A percentile compares a stretch with the other conserved stretches of the same genome.
Conservation (phyloP, 2,113 vertebrate genomes). For the Rostratula benghalensis region DNA sequence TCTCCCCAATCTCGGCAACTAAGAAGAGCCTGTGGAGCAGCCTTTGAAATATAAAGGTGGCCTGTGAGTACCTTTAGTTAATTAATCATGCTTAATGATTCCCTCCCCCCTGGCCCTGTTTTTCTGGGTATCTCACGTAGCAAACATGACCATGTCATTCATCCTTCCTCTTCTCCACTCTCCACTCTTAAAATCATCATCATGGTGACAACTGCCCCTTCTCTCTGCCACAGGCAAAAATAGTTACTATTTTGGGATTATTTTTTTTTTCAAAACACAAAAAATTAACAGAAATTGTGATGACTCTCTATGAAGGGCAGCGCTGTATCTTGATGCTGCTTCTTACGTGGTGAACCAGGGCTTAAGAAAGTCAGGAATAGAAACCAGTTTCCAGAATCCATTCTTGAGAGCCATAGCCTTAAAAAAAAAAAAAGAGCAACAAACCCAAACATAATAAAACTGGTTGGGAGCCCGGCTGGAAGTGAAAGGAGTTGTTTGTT, state of each 20-base stretch:
- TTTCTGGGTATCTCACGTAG: not conserved
- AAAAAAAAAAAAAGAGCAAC: not conserved
- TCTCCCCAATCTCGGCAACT: not conserved
- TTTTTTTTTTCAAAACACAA: not conserved
- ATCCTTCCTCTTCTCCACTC: not conserved
- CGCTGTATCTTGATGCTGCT: not conserved
- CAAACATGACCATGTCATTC: accelerated
- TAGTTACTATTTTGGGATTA: not conserved
- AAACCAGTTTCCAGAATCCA: not conserved
- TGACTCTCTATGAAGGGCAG: not conserved
- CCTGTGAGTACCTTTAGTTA: not conserved
- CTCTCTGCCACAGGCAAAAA: not conserved
- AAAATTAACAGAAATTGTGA: not conserved
- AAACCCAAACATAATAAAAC: not conserved
- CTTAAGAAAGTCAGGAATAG: not conserved
- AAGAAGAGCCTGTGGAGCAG: not conserved
- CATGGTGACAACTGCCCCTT: not conserved
- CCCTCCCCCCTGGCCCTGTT: accelerated
- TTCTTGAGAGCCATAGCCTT: not conserved
- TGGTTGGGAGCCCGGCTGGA: not conserved
- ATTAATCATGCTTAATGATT: not conserved
- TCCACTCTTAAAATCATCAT: not conserved
- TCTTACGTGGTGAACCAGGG: not conserved
- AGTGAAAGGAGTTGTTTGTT: not conserved
- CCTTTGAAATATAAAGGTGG: not conserved